phyloP scores from a whole-genome alignment of 2,113 vertebrate species.

The Pelmatolapia mariae region DNA sequence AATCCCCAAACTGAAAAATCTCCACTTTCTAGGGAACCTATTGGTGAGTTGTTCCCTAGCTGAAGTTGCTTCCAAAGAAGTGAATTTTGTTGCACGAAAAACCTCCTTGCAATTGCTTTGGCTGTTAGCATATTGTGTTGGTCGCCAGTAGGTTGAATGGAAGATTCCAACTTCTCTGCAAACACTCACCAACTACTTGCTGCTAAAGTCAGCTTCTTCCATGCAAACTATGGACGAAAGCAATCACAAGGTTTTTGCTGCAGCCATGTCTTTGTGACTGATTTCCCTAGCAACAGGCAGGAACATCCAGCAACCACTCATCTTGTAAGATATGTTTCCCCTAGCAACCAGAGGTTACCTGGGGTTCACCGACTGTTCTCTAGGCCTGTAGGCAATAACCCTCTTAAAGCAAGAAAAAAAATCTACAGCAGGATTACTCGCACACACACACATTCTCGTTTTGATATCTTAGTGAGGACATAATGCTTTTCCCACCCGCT shows the following conservation, averaged over 20 bases:
- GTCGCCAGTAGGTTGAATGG: background rate
- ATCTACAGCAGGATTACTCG: background rate
- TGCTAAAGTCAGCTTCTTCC: background rate
- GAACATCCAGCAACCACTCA: background rate
- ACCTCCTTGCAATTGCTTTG: background rate
- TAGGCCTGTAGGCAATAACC: background rate
- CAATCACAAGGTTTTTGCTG: background rate
- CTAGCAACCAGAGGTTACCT: background rate
- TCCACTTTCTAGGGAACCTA: background rate
- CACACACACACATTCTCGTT: fast-evolving
- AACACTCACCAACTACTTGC: background rate
- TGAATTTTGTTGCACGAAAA: background rate
- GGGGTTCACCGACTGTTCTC: background rate
- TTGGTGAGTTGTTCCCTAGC: background rate
- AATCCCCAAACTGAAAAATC: background rate
- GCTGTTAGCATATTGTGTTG: background rate
- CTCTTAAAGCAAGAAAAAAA: background rate
- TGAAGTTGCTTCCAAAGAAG: background rate
- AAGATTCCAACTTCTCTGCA: background rate
- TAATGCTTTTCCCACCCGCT: background rate
- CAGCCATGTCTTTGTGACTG: background rate
- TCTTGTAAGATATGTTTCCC: background rate
- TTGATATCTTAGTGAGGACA: background rate
- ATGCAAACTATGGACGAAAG: background rate
- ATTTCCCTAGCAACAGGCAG: background rate